Percentiles rank a stretch among this genome's conserved stretches.
These are phyloP conservation scores for Urocolius indicus DNA, from an alignment of 2,113 vertebrate genomes.

Conservation along the genomic window DNA sequence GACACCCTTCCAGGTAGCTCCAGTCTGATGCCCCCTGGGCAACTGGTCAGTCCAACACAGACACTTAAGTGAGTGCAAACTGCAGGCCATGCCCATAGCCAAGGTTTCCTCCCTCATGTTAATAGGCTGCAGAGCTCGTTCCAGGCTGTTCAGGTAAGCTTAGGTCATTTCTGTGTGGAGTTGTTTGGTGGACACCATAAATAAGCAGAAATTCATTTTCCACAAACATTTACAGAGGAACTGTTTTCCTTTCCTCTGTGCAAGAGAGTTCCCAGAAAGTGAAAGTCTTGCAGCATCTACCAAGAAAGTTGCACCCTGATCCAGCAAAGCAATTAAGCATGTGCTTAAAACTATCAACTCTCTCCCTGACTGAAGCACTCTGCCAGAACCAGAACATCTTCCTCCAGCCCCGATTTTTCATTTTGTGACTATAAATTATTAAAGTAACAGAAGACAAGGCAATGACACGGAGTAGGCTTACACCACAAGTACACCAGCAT, in stretches of 20 bases:
- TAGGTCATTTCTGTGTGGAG: neutral
- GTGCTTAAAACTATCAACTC: slow-evolving; percentile 11
- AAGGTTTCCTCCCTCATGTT: neutral
- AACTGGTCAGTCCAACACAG: neutral
- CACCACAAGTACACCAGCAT: neutral
- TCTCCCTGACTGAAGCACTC: neutral
- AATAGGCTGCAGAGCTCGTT: neutral
- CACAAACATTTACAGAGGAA: slow-evolving; percentile 14
- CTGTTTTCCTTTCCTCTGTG: slow-evolving; percentile 1
- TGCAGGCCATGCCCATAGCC: neutral
- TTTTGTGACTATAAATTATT: neutral
- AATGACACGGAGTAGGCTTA: neutral
- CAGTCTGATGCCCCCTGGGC: neutral
- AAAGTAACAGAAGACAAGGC: neutral
- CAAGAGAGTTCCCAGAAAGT: slow-evolving; percentile 14
- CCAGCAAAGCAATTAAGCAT: slow-evolving; percentile 2
- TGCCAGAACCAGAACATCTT: neutral
- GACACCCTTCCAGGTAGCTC: neutral
- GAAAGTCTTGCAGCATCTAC: neutral
- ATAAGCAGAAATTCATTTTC: slow-evolving; percentile 19
- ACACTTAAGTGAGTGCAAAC: neutral
- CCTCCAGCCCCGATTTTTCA: neutral
- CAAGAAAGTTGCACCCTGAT: neutral
- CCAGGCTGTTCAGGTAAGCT: neutral
- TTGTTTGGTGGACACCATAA: neutral